Conservation (phyloP, 2,797 vertebrate genomes). For the Peromyscus melanophrys region DNA sequence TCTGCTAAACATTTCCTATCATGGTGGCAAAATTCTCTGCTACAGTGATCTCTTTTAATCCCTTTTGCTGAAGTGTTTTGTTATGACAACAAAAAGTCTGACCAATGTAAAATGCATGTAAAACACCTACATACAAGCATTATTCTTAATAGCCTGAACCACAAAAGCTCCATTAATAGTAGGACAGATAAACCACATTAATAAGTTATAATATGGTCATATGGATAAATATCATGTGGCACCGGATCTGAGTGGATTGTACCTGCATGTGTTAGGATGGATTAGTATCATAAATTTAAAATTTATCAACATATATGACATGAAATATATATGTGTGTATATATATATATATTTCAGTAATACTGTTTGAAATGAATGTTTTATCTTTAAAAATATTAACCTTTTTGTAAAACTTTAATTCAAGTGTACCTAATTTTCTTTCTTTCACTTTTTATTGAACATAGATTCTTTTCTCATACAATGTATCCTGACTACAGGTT, state of each 20-base stretch:
- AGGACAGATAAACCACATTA: background rate
- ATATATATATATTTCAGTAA: background rate
- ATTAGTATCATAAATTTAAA: background rate
- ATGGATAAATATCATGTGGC: background rate
- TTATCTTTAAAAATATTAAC: background rate
- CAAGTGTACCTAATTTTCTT: background rate
- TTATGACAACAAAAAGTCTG: background rate
- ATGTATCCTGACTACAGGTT: background rate
- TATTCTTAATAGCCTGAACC: background rate
- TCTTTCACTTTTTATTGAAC: background rate
- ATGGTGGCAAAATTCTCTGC: too few species aligned
- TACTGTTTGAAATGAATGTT: background rate
- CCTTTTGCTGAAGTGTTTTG: background rate
- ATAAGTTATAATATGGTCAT: background rate
- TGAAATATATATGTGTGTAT: background rate
- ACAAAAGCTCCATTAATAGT: background rate
- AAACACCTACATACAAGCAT: background rate
- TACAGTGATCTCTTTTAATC: background rate
- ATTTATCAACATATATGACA: background rate
- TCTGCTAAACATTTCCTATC: background rate
- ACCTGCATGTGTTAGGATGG: background rate
- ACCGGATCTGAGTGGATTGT: background rate
- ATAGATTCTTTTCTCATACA: background rate
- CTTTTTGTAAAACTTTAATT: background rate
- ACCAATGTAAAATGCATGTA: background rate